A percentile compares a stretch with the other conserved stretches of the same genome.
Evolutionary conservation across 2,888 invertebrate genomes (phyloP).

Genomic region (Rotaria macrura): DNA sequence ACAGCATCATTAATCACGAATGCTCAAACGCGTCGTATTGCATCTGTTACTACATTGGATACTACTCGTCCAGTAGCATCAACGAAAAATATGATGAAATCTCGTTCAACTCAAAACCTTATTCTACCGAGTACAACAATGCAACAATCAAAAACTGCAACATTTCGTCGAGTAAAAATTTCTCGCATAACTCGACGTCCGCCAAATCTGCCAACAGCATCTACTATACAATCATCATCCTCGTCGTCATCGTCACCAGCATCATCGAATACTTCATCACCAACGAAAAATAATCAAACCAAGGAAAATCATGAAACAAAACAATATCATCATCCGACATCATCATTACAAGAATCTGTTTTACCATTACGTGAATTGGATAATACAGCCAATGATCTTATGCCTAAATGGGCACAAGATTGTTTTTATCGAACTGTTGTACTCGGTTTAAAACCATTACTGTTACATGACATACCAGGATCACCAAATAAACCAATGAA

Average conservation of each 20-base stretch:
- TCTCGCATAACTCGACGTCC: not conserved
- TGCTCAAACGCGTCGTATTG: not conserved
- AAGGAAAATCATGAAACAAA: not conserved
- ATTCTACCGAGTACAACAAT: not conserved
- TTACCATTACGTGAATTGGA: constrained; percentile 9
- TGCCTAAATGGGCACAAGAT: constrained; percentile 14
- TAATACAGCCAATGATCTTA: not conserved
- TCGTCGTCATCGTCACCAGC: not conserved
- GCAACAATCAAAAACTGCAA: not conserved
- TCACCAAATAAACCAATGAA: not conserved
- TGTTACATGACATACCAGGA: not conserved
- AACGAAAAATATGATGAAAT: not conserved
- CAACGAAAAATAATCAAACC: not conserved
- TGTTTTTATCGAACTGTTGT: constrained; percentile 21
- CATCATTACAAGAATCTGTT: not conserved
- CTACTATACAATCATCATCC: not conserved
- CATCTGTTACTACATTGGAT: not conserved
- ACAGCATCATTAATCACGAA: not conserved
- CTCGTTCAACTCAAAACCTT: constrained; percentile 16
- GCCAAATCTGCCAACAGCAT: not conserved
- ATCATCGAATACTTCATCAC: constrained; percentile 7
- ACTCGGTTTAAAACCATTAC: not conserved
- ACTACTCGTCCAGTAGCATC: not conserved
- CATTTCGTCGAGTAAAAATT: not conserved
- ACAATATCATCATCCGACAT: not conserved